phyloP scores from a whole-genome alignment of 92 coral and sea anemone species.

The Zoanthus sansibaricus region DNA sequence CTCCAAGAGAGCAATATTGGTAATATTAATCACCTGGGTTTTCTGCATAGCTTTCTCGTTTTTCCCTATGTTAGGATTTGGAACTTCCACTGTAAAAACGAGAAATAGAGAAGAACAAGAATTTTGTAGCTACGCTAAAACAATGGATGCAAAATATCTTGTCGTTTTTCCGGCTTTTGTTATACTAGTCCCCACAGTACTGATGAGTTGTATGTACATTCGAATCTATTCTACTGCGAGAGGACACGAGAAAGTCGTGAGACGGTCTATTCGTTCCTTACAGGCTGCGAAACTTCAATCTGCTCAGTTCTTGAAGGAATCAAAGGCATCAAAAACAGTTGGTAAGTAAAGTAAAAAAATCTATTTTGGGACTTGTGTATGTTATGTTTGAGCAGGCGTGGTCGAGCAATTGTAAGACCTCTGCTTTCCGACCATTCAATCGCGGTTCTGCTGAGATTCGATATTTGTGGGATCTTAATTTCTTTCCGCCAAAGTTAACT shows the following conservation, averaged over 20 bases:
- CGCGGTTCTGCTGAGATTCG: no score
- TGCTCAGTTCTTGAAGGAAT: constrained; percentile 48
- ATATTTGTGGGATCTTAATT: no score
- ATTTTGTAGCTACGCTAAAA: constrained; percentile 63
- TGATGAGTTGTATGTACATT: constrained; percentile 54
- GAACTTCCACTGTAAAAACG: constrained; percentile 30
- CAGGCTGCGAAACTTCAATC: constrained; percentile 7
- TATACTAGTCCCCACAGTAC: constrained; percentile 58
- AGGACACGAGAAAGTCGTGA: constrained; percentile 34
- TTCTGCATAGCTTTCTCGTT: constrained; percentile 51
- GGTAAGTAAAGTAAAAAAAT: constrained; percentile 41
- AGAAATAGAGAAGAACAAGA: constrained; percentile 40
- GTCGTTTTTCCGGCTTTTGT: constrained; percentile 33
- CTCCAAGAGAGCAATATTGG: constrained; percentile 34
- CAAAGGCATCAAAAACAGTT: constrained; percentile 61
- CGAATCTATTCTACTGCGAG: constrained; percentile 54
- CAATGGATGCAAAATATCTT: constrained; percentile 56
- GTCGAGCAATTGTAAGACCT: no score
- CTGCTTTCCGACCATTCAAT: no score
- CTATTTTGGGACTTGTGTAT: no score
- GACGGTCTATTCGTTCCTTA: constrained; percentile 43
- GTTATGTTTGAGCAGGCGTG: no score
- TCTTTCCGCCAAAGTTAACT: no score
- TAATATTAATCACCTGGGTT: constrained; percentile 36
- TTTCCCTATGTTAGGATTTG: constrained; percentile 49